Percentiles rank a stretch among this genome's conserved stretches.
These are phyloP conservation scores for Falco cherrug DNA, from an alignment of 2,797 vertebrate genomes.

Conservation along the genomic window DNA sequence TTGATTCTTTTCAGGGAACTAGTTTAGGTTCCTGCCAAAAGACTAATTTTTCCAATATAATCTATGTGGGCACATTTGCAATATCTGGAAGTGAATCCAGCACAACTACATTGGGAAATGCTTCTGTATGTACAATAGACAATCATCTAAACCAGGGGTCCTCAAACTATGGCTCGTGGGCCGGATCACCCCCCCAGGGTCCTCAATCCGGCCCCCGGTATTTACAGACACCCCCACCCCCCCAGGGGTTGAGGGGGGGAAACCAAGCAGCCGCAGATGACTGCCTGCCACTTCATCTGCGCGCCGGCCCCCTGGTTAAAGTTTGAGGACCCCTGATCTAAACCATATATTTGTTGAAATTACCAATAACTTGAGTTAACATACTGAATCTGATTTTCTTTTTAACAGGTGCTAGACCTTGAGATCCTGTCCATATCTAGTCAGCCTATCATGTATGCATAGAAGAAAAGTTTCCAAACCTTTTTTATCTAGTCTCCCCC, in stretches of 20 bases:
- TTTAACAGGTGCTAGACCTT: not conserved
- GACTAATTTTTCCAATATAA: not conserved
- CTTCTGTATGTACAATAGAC: not conserved
- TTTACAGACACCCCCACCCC: too few relatives aligned
- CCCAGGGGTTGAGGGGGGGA: too few relatives aligned
- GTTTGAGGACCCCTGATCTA: not conserved
- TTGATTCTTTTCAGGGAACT: not conserved
- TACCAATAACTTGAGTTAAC: not conserved
- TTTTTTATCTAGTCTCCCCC: not conserved
- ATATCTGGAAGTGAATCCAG: not conserved
- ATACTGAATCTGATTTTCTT: not conserved
- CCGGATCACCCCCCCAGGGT: too few relatives aligned
- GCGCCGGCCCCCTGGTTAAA: too few relatives aligned
- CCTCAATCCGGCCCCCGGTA: too few relatives aligned
- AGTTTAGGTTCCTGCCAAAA: not conserved
- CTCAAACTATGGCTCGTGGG: too few relatives aligned
- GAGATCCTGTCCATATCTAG: not conserved
- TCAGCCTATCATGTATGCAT: rapidly evolving
- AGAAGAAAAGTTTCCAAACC: not conserved
- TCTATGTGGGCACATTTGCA: not conserved
- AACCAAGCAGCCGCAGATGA: too few relatives aligned
- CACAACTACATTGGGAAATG: not conserved
- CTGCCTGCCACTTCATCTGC: too few relatives aligned
- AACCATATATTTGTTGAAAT: not conserved
- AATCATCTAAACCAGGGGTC: not conserved